Conservation (phyloP, 2,888 invertebrate genomes). For the Cryptocephalus primarius region DNA sequence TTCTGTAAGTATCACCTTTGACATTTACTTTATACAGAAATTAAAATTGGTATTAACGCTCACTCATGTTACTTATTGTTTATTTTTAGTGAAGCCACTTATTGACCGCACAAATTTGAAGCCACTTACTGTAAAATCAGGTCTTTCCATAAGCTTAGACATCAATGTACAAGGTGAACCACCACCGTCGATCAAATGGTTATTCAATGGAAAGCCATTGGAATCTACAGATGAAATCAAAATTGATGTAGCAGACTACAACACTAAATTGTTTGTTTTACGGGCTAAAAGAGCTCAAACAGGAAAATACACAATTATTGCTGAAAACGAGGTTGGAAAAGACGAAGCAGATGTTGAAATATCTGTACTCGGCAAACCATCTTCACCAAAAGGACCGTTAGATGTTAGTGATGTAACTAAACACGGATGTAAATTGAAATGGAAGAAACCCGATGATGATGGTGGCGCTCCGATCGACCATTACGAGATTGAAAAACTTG, state of each 20-base stretch:
- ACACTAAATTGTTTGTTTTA: slow-evolving; percentile 80
- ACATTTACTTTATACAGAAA: not conserved
- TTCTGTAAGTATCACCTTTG: slow-evolving; percentile 56
- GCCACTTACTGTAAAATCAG: slow-evolving; percentile 75
- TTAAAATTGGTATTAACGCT: not conserved
- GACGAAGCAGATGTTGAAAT: slow-evolving; percentile 88
- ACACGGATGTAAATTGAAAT: slow-evolving; percentile 81
- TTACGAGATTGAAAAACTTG: slow-evolving; percentile 92
- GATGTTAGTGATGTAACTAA: slow-evolving; percentile 83
- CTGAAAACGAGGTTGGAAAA: slow-evolving; percentile 86
- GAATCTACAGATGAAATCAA: slow-evolving; percentile 50
- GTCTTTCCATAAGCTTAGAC: slow-evolving; percentile 77
- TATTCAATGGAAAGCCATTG: slow-evolving; percentile 60
- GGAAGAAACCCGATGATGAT: slow-evolving; percentile 93
- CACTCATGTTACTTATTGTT: too few relatives aligned
- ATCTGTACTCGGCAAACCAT: slow-evolving; percentile 66
- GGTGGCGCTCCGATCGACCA: slow-evolving; percentile 90
- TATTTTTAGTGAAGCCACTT: slow-evolving; percentile 73
- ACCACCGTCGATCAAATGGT: slow-evolving; percentile 85
- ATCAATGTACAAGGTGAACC: slow-evolving; percentile 90
- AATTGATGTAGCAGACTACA: slow-evolving; percentile 78
- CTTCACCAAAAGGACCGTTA: slow-evolving; percentile 74
- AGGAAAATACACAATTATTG: slow-evolving; percentile 81
- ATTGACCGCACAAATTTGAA: slow-evolving; percentile 87
- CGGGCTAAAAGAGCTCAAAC: slow-evolving; percentile 70